Base-by-base conservation (phyloP, 2,113 vertebrate species). In the Bettongia penicillata region DNA sequence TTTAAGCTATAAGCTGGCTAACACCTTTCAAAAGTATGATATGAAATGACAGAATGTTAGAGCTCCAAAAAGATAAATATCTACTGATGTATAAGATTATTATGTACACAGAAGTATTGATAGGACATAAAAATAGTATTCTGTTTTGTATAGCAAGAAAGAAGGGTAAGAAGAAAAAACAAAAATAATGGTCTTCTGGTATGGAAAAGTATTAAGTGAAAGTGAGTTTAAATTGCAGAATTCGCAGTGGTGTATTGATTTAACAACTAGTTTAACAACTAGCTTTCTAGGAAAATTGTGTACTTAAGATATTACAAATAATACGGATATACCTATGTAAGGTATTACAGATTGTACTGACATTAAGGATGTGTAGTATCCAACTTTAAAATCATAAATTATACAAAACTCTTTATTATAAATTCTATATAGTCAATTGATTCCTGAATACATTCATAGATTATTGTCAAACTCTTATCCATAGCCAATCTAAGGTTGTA, bases 111-210 rank as follows among this genome's bases (percentile, higher is more conserved):
- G 1, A 53, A 94, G n/a, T 90, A 61, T 43, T 84, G 26, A 43
- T 77, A 8, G 52, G 53, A 96, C 57, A 57, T 93, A n/a, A 19
- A 89, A 61, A 14, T 91, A 16, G 8, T 57, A 89, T 28, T 43
- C n/a, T 92, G 5, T 94, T 95, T 93, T 96, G 52, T 94, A 95
- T 51, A 89, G 11, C 10, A 61, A 31, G 57, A 61, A 61, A 61
- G 9, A 61, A 61, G 57, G 28, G 57, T 31, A 68, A 68, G 57
- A 92, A 51, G 92, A 89, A 47, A 51, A 93, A 95, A 26, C 93
- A 61, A 94, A 68, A 94, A 93, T 37, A 95, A 53, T 50, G 84
- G 50, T 89, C 23, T 95, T 96, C 11, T 95, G 52, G 28, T 77
- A 43, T 84, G 37, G 91, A 48, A 94, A 95, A 97, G 16, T 77